Conservation (phyloP, 1,140 invertebrate species). For the Megathymus violae region DNA sequence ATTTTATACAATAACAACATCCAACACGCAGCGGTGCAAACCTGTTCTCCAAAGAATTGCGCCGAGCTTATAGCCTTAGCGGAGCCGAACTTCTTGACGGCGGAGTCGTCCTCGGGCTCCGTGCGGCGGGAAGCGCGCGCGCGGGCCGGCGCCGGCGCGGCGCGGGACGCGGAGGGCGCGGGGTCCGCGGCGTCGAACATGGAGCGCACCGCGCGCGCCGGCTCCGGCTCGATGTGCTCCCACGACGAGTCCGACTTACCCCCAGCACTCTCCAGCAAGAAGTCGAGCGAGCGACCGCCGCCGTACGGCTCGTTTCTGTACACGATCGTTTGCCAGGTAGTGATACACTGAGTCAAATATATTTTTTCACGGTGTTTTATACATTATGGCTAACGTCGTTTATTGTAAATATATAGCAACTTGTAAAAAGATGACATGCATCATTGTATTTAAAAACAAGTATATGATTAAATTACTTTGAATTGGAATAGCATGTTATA, state of each 20-base stretch:
- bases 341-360: no score
- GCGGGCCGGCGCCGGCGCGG: constrained; percentile 32
- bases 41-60: constrained; percentile 94
- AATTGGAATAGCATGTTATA: no score
- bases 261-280: constrained; percentile 49
- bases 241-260: constrained; percentile 49
- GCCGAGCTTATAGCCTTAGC: constrained; percentile 99
- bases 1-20: no score
- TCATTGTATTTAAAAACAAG: no score
- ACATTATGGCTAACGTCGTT: no score
- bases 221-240: constrained; percentile 71
- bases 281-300: constrained; percentile 31
- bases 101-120: constrained; percentile 84
- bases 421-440: no score
- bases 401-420: no score
- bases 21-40: no score
- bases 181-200: constrained; percentile 54
- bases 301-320: constrained; percentile 78
- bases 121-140: no score
- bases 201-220: constrained; percentile 57
- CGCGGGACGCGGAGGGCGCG: constrained; percentile 9
- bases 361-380: no score
- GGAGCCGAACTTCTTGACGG: constrained; percentile 97
- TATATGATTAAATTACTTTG: no score
- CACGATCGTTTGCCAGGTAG: no score